Base-by-base conservation (phyloP, 1,140 invertebrate genomes). In the Archivesica marissinica region DNA sequence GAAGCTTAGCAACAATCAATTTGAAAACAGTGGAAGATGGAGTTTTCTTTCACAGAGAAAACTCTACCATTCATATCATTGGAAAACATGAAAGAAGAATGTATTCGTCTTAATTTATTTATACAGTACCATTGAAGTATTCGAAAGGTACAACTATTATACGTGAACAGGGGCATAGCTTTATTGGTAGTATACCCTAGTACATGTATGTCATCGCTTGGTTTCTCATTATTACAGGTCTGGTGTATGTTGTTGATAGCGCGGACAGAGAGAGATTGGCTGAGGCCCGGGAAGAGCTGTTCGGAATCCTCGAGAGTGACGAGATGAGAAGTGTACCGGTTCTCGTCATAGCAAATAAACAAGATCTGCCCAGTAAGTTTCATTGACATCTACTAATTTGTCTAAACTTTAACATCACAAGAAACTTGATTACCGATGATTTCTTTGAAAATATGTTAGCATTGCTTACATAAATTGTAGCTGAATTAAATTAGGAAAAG, bases 321-420 rank as follows among this genome's bases (percentile, higher is more conserved):
- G 98, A 99, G 95, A 96, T 99, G 89, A 96, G 97, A 95, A 98
- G 99, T 96, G 98, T 98, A 86, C 97, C 98, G 88, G 95, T 99
- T 88, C 95, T 99, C 89, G 97, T 99, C 93, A 99, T 99, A 95
- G 99, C 99, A 91, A 99, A 99, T 95, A 99, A 99, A 96, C 99
- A 99, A 86, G 92, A 92, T 82, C 66, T 92, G n/a, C 89, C 91
- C 47, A 78, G 90, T 91, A 77, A 56, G 86, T 89, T 28, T 44
- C 38, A 50, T 20, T 87, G 33, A 74, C 78, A 23, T 74, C 38
- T 81, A 13, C 33, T 59, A 6, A 6, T 4, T 54, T 54, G 52
- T 13, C 25, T 20, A 15, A 52, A 52, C 17, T 15, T 52, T 52
- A 20, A 52, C 17, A 52, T 52, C 7, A 47, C 7, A 47, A 47